These are phyloP conservation scores for Limnodromus scolopaceus DNA, from an alignment of 2,797 vertebrate genomes.

Conservation along the genomic window DNA sequence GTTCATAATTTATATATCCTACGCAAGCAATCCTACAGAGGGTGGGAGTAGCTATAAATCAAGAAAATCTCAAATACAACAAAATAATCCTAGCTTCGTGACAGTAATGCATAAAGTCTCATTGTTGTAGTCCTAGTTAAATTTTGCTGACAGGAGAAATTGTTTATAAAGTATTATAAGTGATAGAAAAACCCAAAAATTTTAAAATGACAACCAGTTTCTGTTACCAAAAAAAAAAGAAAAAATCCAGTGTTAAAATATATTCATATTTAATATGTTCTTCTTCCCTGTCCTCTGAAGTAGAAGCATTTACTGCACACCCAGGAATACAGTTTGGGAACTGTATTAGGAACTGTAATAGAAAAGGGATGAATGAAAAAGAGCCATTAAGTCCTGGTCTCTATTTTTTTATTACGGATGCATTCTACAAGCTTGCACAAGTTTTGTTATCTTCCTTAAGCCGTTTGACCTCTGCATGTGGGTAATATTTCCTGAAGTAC, in stretches of 20 bases:
- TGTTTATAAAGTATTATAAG: neutral
- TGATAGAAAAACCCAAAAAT: neutral
- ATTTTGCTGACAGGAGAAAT: neutral
- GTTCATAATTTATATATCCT: neutral
- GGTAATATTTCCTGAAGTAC: neutral
- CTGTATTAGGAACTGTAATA: neutral
- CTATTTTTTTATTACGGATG: neutral
- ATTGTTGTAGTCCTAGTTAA: neutral
- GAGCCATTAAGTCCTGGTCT: neutral
- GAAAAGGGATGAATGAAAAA: neutral
- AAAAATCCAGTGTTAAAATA: neutral
- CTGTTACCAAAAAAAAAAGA: neutral
- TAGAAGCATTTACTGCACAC: neutral
- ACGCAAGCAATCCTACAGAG: neutral
- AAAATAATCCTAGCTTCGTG: neutral
- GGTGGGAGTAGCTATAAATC: neutral
- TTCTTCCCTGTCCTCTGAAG: neutral
- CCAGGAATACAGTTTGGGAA: neutral
- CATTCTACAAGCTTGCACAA: neutral
- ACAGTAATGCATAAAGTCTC: neutral
- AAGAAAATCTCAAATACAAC: neutral
- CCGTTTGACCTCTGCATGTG: neutral
- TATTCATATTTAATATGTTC: neutral
- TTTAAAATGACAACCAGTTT: neutral
- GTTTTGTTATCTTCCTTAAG: neutral